These are phyloP conservation scores for Gallinago paraguaiae DNA, from an alignment of 2,113 vertebrate genomes.

Conservation along the genomic window DNA sequence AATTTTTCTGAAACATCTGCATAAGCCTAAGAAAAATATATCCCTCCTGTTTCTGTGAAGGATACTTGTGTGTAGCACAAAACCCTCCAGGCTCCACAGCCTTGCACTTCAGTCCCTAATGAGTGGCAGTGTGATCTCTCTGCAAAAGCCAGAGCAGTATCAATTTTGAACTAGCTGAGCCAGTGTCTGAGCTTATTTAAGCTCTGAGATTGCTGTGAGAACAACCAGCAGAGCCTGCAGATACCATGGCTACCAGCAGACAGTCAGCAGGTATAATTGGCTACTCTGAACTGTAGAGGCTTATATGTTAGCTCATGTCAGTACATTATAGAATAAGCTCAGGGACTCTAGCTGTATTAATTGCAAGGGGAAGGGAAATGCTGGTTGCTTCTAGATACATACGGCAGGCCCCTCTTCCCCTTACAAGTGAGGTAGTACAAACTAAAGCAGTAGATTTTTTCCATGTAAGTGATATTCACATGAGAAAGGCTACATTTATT, in stretches of 20 bases:
- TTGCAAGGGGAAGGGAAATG: neutral
- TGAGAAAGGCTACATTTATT: neutral
- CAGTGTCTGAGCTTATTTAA: slow-evolving; percentile 45
- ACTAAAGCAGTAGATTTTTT: neutral
- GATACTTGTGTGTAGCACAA: neutral
- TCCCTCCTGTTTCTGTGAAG: neutral
- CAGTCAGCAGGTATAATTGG: slow-evolving; percentile 33
- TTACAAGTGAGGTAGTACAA: neutral
- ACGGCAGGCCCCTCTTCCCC: rapidly evolving
- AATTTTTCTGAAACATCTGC: neutral
- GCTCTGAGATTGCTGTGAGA: slow-evolving; percentile 39
- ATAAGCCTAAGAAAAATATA: neutral
- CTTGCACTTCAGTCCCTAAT: slow-evolving; percentile 34
- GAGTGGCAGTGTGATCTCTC: neutral
- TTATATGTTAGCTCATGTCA: neutral
- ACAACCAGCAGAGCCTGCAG: slow-evolving; percentile 25
- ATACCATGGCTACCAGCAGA: slow-evolving; percentile 34
- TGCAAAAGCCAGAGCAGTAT: neutral
- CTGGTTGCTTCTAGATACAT: neutral
- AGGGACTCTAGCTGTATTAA: neutral
- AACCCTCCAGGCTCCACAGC: neutral
- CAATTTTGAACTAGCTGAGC: slow-evolving; percentile 35
- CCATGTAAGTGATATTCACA: neutral
- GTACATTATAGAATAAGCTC: neutral
- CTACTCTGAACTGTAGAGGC: neutral